Percentiles rank a stretch among this genome's conserved stretches.
Evolutionary conservation across 2,888 invertebrate genomes (phyloP).

Genomic region (Scaptomyza reducta): DNA sequence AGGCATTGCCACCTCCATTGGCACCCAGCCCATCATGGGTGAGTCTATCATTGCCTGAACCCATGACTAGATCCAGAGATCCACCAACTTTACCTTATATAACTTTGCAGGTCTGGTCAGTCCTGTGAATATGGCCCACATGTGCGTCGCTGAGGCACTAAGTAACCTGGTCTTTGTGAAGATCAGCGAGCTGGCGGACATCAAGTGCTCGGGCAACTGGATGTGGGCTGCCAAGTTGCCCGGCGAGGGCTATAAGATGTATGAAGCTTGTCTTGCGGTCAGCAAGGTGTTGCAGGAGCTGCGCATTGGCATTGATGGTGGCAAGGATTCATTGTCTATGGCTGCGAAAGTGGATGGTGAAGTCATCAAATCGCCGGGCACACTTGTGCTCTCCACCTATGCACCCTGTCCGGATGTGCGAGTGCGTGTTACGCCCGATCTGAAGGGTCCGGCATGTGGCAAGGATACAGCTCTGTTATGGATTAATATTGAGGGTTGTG

Average conservation of each 20-base stretch:
- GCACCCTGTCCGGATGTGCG: slow-evolving; percentile 96
- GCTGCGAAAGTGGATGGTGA: slow-evolving; percentile 92
- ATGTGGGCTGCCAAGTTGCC: slow-evolving; percentile 99
- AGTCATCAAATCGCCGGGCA: slow-evolving; percentile 91
- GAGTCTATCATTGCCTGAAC: too few species aligned
- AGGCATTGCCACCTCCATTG: slow-evolving; percentile 97
- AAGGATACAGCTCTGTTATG: slow-evolving; percentile 88
- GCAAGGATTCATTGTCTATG: slow-evolving; percentile 99
- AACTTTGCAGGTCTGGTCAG: slow-evolving; percentile 85
- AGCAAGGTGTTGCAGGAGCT: slow-evolving; percentile 92
- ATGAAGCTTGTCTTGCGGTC: slow-evolving; percentile 94
- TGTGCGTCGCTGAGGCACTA: slow-evolving; percentile 97
- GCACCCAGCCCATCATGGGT: slow-evolving; percentile 97
- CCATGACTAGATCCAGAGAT: background rate
- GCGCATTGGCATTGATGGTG: slow-evolving; percentile 96
- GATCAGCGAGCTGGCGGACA: slow-evolving; percentile 89
- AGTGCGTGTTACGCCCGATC: slow-evolving; percentile 94
- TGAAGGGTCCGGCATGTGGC: slow-evolving; percentile 88
- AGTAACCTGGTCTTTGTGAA: slow-evolving; percentile 94
- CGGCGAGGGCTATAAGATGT: slow-evolving; percentile 95
- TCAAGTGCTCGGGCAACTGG: slow-evolving; percentile 99
- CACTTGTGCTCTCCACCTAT: slow-evolving; percentile 97
- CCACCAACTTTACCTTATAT: background rate
- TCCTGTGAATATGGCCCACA: slow-evolving; percentile 94
- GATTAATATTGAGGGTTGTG: slow-evolving; percentile 91